A percentile compares a stretch with the other conserved stretches of the same genome.
Conservation (phyloP, 2,888 invertebrate species). For the Diaperis boleti region DNA sequence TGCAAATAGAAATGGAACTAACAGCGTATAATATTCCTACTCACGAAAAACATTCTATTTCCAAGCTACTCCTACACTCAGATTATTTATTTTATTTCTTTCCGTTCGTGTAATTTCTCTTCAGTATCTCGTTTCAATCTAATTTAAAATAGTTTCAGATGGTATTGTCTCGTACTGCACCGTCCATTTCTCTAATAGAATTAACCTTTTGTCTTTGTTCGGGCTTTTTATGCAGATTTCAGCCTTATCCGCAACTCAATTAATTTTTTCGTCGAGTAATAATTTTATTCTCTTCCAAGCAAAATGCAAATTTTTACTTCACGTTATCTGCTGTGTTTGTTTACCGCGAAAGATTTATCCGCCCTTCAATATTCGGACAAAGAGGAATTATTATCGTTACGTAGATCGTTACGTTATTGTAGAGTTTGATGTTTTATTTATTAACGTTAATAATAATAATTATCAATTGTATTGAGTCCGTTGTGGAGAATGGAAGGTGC, state of each 20-base stretch:
- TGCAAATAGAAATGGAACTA: not conserved
- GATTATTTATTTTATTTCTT: not conserved
- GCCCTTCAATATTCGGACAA: too few relatives aligned
- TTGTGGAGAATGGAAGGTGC: too few relatives aligned
- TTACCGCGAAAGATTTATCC: too few relatives aligned
- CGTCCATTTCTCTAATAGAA: not conserved
- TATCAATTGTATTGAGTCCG: too few relatives aligned
- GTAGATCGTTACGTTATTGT: too few relatives aligned
- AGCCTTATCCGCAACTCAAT: not conserved
- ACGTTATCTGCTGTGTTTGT: too few relatives aligned
- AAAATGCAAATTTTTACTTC: too few relatives aligned
- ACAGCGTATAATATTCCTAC: not conserved
- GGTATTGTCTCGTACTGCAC: not conserved
- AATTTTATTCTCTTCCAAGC: too few relatives aligned
- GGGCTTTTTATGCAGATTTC: not conserved
- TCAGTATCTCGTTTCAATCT: not conserved
- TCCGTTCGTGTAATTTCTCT: not conserved
- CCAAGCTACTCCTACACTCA: not conserved
- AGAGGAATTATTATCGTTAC: too few relatives aligned
- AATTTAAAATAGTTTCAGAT: not conserved
- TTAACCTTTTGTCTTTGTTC: not conserved
- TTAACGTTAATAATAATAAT: too few relatives aligned
- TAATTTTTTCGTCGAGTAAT: not conserved
- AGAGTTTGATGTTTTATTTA: too few relatives aligned
- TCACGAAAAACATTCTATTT: not conserved